These are phyloP conservation scores for Aratinga solstitialis DNA, from an alignment of 2,797 vertebrate genomes.

Conservation along the genomic window DNA sequence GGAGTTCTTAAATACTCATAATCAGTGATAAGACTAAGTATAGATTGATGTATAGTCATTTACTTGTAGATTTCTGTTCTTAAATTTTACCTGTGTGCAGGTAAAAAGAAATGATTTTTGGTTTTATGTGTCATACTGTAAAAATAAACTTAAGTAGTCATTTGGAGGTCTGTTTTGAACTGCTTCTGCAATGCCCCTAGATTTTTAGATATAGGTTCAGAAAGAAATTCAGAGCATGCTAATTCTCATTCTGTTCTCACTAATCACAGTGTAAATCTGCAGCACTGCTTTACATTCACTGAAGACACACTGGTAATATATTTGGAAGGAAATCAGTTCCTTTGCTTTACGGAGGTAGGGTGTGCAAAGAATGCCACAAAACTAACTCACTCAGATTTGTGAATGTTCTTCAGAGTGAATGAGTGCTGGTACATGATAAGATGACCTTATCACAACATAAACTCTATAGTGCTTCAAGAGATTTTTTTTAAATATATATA, in stretches of 20 bases:
- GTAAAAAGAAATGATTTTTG: background rate
- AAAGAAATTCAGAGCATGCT: background rate
- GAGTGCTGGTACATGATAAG: background rate
- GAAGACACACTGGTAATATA: fast-evolving
- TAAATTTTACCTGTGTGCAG: background rate
- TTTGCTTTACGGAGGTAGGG: background rate
- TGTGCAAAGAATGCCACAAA: background rate
- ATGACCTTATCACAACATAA: background rate
- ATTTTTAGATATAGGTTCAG: background rate
- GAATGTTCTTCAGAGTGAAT: background rate
- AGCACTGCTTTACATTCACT: background rate
- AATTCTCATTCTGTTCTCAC: background rate
- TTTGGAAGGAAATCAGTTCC: background rate
- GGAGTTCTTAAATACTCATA: constrained; percentile 53
- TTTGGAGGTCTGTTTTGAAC: background rate
- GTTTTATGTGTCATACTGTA: background rate
- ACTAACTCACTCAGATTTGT: background rate
- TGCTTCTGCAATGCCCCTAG: background rate
- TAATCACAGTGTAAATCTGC: background rate
- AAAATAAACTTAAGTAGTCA: background rate
- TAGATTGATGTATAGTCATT: background rate
- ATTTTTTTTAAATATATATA: background rate
- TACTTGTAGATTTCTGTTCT: background rate
- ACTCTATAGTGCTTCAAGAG: background rate
- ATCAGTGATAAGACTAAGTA: background rate